Conservation (phyloP, 2,888 invertebrate genomes). For the Leptinotarsa tumamoca region DNA sequence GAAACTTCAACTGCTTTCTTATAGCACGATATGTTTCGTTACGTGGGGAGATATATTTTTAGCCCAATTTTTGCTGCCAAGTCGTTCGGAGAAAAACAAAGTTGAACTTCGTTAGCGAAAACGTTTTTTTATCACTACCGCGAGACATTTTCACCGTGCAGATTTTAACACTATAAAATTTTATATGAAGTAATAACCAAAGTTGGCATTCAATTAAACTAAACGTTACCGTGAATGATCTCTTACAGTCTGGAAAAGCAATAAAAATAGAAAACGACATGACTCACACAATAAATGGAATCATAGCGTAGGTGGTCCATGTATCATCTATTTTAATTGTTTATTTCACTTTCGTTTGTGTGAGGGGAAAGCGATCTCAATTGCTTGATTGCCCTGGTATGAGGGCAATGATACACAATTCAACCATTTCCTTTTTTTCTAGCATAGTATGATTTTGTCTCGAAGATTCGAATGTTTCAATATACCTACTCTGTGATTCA, state of each 20-base stretch:
- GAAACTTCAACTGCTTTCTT: conserved; percentile 13
- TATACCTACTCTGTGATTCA: too few species aligned
- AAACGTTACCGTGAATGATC: too few species aligned
- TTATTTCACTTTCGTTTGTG: neutral
- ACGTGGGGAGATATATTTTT: conserved; percentile 8
- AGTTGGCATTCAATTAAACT: neutral
- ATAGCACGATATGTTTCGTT: conserved; percentile 7
- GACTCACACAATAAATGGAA: conserved; percentile 12
- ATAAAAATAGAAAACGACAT: neutral
- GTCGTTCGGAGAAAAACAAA: conserved; percentile 32
- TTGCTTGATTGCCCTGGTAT: neutral
- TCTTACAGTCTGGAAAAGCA: neutral
- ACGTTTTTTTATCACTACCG: conserved; percentile 22
- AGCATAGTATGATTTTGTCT: too few species aligned
- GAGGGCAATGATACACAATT: neutral
- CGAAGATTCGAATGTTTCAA: too few species aligned
- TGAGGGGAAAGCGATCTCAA: conserved; percentile 11
- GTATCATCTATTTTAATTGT: conserved; percentile 6
- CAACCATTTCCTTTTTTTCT: too few species aligned
- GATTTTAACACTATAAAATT: neutral
- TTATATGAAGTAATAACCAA: neutral
- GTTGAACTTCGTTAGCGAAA: conserved; percentile 24
- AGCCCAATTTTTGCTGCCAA: conserved; percentile 22
- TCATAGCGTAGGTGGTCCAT: neutral
- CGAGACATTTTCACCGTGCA: neutral